Base-by-base conservation (phyloP, 2,113 vertebrate species). In the Rhinogobius similis region DNA sequence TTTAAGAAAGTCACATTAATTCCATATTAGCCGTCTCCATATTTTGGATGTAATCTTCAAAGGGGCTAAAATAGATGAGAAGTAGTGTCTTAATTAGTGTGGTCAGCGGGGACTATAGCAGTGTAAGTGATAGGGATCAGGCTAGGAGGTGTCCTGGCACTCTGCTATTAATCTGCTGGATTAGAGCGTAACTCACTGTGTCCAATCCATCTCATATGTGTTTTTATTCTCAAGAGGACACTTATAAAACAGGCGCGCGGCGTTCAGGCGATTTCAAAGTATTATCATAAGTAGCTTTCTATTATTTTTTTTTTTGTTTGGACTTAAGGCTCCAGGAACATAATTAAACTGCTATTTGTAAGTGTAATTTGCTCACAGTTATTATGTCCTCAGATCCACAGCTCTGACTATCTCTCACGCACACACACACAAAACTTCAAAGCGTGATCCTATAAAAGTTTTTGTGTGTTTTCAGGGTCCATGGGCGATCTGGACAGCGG, bases 401-500 rank as follows among this genome's bases (percentile, higher is more conserved):
- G 24, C 27, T 29, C 27, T 68, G 8, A 10, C 21, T 50, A 5
- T 12, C 32, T 1, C 27, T 2, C 29, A 38, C 11, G 10, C 13
- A 44, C 29, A 29, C 29, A 29, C 29, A 29, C 29, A 18, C 16
- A 16, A 55, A 14, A 29, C 14, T 27, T 58, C 3, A 58, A 55
- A 55, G 23, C 23, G 13, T 2, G 20, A 21, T 21, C 7, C 20
- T 50, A n/a, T 50, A 50, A 50, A 46, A 46, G 7, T 52, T 12
- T 48, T 2, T 41, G 39, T 41, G 66, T 48, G 67, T 5, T 10
- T 0, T 0, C 91, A 98, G 97, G 96, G 85, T 93, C 95, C 86
- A 89, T 96, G 5, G 95, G 95, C 59, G 95, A 96, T 7, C 95
- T 96, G 75, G 96, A 96, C 56, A 90, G 92, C 8, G 73, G 90